Conservation (phyloP, 2,888 invertebrate species). For the Epicampocera succincta region DNA sequence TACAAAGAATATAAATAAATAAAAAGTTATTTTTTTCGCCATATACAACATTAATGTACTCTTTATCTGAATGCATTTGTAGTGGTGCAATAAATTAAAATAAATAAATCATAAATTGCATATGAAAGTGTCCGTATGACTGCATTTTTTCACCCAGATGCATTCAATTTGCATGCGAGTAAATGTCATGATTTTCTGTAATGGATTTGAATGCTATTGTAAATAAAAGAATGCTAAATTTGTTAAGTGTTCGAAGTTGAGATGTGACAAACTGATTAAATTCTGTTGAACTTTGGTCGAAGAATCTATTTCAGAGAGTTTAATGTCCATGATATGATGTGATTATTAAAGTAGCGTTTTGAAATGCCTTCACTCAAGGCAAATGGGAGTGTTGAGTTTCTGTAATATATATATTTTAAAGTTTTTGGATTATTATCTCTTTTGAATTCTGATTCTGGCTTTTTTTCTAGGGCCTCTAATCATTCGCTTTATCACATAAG, state of each 20-base stretch:
- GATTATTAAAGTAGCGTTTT: too few species aligned
- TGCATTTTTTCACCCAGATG: slow-evolving; percentile 44
- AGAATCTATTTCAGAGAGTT: not conserved
- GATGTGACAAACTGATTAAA: slow-evolving; percentile 18
- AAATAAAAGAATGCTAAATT: slow-evolving; percentile 18
- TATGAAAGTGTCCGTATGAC: slow-evolving; percentile 32
- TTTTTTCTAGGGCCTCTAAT: not conserved
- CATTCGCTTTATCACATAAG: too few species aligned
- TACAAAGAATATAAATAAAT: slow-evolving; percentile 49
- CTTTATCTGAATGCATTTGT: slow-evolving; percentile 25
- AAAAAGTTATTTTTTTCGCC: slow-evolving; percentile 36
- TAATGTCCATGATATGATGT: too few species aligned
- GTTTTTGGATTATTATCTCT: not conserved
- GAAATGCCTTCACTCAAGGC: too few species aligned
- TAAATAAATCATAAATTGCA: slow-evolving; percentile 59
- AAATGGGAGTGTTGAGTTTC: too few species aligned
- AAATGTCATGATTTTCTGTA: slow-evolving; percentile 42
- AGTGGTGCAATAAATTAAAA: slow-evolving; percentile 48
- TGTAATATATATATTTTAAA: too few species aligned
- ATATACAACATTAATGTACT: slow-evolving; percentile 3
- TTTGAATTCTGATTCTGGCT: too few species aligned
- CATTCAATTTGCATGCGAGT: slow-evolving; percentile 45
- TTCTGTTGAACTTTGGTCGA: not conserved
- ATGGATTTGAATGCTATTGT: slow-evolving; percentile 26
- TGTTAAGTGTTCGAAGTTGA: slow-evolving; percentile 6